Evolutionary conservation across 1,140 invertebrate genomes (phyloP), one percentile per base, ranked within the genome.

Genomic region (Oscheius sp.): DNA sequence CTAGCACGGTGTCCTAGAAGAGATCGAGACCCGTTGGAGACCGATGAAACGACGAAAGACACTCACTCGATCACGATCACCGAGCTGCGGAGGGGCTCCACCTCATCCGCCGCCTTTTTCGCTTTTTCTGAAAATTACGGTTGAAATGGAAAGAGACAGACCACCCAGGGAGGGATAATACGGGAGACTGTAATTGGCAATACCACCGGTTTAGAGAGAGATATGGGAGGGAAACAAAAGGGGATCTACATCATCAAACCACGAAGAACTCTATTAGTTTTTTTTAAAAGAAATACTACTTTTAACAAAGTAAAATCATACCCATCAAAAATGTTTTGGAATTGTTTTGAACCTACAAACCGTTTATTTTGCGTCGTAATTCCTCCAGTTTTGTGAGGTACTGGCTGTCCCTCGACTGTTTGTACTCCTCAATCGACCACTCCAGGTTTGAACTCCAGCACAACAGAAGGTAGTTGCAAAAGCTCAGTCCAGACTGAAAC

Each of bases 351-450:
- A n/a, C 15, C 7, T 26, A 61, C 68, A 52, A 18, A 75, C 73
- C 73, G 46, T 75, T 63, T 45, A 75, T 55, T 58, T 75, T 75
- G 36, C 68, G 23, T 38, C 73, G 61, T 20, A 75, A 52, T 38
- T 75, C 73, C 55, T 75, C 67, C 20, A 75, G 52, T 29, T 75
- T 75, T 38, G 63, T 75, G 31, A 75, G 68, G 65, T 75, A 75
- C 32, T 75, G 73, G n/a, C 59, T 71, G 68, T 75, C 73, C 18
- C 73, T 26, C 29, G 67, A 71, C 23, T 71, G 67, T 35, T 75
- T 75, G 68, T 75, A 75, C 58, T 75, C 73, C 55, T 75, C 73
- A n/a, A 75, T 75, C 18, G 68, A 71, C 73, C 73, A 75, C 38
- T 75, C 73, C 31, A 71, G 68, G 59, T 75, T 75, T 61, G 68